Conservation (phyloP, 2,797 vertebrate species). For the Takifugu rubripes region DNA sequence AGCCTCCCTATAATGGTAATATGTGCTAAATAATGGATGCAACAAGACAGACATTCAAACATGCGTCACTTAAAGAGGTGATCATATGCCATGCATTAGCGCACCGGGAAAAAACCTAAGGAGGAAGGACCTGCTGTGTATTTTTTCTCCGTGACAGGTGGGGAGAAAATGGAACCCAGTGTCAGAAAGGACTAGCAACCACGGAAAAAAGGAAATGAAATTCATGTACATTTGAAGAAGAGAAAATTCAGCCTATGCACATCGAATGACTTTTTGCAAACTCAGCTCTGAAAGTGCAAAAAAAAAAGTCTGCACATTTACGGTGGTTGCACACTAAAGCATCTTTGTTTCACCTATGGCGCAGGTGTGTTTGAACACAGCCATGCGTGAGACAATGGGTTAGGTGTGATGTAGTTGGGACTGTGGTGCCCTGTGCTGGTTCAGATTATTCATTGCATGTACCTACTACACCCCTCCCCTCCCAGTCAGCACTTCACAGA, state of each 20-base stretch:
- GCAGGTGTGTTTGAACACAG: slow-evolving; percentile 39
- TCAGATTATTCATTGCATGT: slow-evolving; percentile 55
- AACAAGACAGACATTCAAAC: slow-evolving; percentile 45
- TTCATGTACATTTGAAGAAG: slow-evolving; percentile 38
- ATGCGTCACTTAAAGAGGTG: slow-evolving; percentile 57
- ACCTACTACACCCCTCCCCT: slow-evolving; percentile 37
- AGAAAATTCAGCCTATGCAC: slow-evolving; percentile 43
- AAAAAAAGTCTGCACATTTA: slow-evolving; percentile 46
- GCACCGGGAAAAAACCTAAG: slow-evolving; percentile 35
- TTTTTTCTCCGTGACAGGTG: slow-evolving; percentile 15
- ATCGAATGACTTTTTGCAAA: slow-evolving; percentile 45
- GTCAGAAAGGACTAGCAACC: slow-evolving; percentile 37
- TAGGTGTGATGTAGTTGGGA: slow-evolving; percentile 50
- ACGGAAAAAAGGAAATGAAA: slow-evolving; percentile 49
- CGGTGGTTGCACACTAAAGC: slow-evolving; percentile 58
- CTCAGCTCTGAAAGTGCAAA: slow-evolving; percentile 56
- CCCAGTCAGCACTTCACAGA: slow-evolving; percentile 36
- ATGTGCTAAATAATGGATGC: slow-evolving; percentile 14
- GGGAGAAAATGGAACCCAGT: slow-evolving; percentile 18
- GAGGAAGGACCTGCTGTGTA: slow-evolving; percentile 35
- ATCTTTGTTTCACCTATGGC: slow-evolving; percentile 37
- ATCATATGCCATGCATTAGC: slow-evolving; percentile 57
- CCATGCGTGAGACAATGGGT: slow-evolving; percentile 41
- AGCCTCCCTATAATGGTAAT: slow-evolving; percentile 35
- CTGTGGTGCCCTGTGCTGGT: slow-evolving; percentile 64